Evolutionary conservation across 1,140 invertebrate species (phyloP).

Genomic region (Zaprionus lachaisei): DNA sequence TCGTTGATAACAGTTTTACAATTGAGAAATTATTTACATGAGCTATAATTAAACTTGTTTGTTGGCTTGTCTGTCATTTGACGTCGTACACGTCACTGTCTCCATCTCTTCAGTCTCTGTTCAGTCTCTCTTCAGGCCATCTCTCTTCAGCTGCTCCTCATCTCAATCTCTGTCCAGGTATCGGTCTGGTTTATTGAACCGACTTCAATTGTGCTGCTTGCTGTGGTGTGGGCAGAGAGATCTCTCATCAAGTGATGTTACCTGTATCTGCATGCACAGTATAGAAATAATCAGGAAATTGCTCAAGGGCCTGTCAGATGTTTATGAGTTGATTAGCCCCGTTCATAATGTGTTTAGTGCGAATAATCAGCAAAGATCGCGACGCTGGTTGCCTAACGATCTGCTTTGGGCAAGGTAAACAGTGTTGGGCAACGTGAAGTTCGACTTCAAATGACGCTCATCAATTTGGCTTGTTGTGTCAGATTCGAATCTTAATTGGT

Average conservation of each 20-base stretch:
- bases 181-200: conserved; percentile 75
- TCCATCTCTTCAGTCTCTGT: conserved; percentile 3
- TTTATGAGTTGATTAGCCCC: conserved; percentile 67
- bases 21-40: conserved; percentile 83
- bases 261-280: conserved; percentile 22
- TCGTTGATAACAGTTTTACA: conserved; percentile 78
- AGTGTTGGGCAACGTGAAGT: neutral
- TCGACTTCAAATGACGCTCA: neutral
- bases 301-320: conserved; percentile 71
- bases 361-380: conserved; percentile 48
- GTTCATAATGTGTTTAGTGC: conserved; percentile 63
- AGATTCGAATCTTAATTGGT: conserved; percentile 2
- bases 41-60: conserved; percentile 83
- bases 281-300: conserved; percentile 72
- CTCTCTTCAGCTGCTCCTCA: neutral
- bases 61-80: conserved; percentile 78
- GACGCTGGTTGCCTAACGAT: conserved; percentile 20
- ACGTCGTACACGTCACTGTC: conserved; percentile 42
- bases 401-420: neutral
- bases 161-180: conserved; percentile 4
- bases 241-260: conserved; percentile 70
- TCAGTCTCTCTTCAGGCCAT: neutral
- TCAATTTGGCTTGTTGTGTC: neutral
- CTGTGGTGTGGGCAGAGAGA: conserved; percentile 30
- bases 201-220: conserved; percentile 60